Evolutionary conservation across 2,113 vertebrate genomes (phyloP).

Genomic region (Poicephalus meyeri): DNA sequence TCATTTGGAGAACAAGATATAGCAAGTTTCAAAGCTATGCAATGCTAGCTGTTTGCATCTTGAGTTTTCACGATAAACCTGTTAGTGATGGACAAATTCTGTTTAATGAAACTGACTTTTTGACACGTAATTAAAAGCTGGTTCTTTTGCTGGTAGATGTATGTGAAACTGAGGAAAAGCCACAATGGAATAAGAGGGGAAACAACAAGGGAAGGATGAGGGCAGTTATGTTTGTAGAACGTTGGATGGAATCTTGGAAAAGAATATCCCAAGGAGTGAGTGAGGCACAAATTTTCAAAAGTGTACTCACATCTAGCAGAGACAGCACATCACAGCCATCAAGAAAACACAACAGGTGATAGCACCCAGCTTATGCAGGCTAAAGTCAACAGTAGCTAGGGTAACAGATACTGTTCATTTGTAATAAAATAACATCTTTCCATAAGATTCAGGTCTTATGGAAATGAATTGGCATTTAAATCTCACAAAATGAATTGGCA

Average conservation of each 20-base stretch:
- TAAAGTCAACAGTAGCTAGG: neutral
- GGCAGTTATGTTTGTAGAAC: accelerated
- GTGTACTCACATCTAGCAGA: neutral
- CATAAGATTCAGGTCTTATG: neutral
- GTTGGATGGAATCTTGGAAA: neutral
- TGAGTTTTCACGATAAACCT: neutral
- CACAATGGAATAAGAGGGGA: neutral
- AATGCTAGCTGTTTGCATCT: neutral
- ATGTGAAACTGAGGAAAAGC: neutral
- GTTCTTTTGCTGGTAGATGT: neutral
- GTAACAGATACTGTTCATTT: neutral
- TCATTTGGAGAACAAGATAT: neutral
- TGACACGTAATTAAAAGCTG: neutral
- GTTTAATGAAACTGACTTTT: neutral
- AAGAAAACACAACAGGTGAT: neutral
- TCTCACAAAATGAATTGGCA: neutral
- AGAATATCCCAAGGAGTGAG: neutral
- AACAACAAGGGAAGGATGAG: neutral
- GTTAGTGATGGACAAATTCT: neutral
- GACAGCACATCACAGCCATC: neutral
- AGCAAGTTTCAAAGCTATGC: neutral
- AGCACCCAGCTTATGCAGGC: neutral
- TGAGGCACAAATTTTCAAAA: neutral
- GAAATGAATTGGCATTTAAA: neutral
- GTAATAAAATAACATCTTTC: neutral